A percentile compares a stretch with the other conserved stretches of the same genome.
These are phyloP conservation scores for Leucoptera coffeella DNA, from an alignment of 2,888 invertebrate species.

Conservation along the genomic window DNA sequence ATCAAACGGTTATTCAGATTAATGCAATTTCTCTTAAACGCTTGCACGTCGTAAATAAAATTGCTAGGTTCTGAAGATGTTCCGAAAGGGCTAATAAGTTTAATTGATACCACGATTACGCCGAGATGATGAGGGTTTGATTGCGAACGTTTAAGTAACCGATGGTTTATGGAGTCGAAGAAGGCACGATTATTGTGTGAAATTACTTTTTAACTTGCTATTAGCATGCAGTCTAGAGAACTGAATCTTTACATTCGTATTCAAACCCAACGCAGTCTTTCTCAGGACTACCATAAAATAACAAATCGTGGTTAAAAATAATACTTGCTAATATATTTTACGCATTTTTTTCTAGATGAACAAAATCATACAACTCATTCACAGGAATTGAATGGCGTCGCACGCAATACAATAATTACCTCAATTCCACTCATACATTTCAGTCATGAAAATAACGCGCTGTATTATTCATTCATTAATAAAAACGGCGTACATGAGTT, in stretches of 20 bases:
- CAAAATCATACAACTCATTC: no score
- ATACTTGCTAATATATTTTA: no score
- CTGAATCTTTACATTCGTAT: no score
- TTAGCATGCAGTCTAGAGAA: no score
- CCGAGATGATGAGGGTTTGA: slow-evolving; percentile 17
- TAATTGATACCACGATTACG: slow-evolving; percentile 28
- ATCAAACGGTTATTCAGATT: slow-evolving; percentile 52
- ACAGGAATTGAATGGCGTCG: slow-evolving; percentile 27
- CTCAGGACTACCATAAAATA: no score
- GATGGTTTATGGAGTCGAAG: no score
- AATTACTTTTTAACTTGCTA: no score
- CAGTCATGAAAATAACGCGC: slow-evolving; percentile 1
- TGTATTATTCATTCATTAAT: not conserved
- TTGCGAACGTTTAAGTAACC: no score
- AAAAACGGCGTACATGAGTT: not conserved
- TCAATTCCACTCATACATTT: slow-evolving; percentile 16
- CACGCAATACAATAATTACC: slow-evolving; percentile 36
- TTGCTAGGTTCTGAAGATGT: slow-evolving; percentile 33
- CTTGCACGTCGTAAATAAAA: slow-evolving; percentile 53
- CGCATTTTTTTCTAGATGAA: no score
- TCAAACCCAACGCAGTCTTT: no score
- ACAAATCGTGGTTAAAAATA: no score
- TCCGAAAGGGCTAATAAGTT: slow-evolving; percentile 22
- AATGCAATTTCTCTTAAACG: slow-evolving; percentile 54
- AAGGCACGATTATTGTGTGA: no score